Evolutionary conservation across 2,797 vertebrate genomes (phyloP), one percentile per base, ranked within the genome.

Genomic region (Macrochelys suwanniensis): DNA sequence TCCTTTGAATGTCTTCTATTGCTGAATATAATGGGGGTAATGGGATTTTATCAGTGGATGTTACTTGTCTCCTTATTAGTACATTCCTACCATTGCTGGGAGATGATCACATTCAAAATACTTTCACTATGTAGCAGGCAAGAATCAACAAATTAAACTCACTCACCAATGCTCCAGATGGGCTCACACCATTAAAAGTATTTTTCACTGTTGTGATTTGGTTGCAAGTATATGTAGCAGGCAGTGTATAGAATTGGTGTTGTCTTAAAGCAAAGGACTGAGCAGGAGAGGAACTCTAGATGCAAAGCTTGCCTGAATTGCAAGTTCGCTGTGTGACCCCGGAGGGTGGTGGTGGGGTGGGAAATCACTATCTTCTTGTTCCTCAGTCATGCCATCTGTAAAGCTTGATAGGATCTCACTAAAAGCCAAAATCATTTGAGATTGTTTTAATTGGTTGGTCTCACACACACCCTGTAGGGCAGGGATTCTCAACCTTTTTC

Each of bases 121-220:
- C 0, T 0, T 84, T 2, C 53, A 31, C 71, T 91, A 16, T 74
- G 80, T 33, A 65, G 81, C 74, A 85, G 79, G 47, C 5, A 89
- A 95, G 31, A 93, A 90, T 86, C 51, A 10, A 92, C 79, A 88
- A 79, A 89, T 96, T 81, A 88, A 57, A 77, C 26, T 82, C 2
- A 90, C 95, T 68, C 50, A 84, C 42, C 87, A 82, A 51, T 95
- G 93, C 59, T 95, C 59, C 85, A 90, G 88, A 68, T 90, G 74
- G 51, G 78, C 65, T 71, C 85, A 68, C 68, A 90, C 4, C n/a
- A 10, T 65, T 87, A 50, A 80, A 80, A 12, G 61, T 61, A 3
- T 80, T 89, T 89, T 79, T 92, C 78, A 16, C 80, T 59, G 61
- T 89, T 96, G 53, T 80, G 84, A 61, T 65, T 84, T 88, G 82